Percentiles rank a stretch among this genome's conserved stretches.
phyloP scores from a whole-genome alignment of 2,888 invertebrate species.

The Flexamia atlantica region DNA sequence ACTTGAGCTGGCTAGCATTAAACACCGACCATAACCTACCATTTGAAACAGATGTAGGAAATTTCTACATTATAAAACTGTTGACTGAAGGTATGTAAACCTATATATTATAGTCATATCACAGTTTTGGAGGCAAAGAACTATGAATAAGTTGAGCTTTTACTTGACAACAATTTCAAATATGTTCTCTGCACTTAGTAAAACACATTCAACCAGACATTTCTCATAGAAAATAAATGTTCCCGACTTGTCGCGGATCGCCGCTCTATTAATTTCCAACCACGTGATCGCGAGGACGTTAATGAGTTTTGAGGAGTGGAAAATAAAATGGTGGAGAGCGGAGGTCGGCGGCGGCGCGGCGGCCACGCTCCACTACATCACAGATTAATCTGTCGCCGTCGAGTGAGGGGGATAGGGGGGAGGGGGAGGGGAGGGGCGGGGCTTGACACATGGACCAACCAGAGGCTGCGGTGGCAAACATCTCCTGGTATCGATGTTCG shows the following conservation, averaged over 20 bases:
- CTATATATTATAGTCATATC: too few species aligned
- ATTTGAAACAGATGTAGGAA: too few species aligned
- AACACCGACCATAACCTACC: too few species aligned
- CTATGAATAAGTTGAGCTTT: too few species aligned
- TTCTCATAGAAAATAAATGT: neutral
- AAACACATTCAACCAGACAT: too few species aligned
- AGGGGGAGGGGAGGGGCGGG: neutral
- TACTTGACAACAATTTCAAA: too few species aligned
- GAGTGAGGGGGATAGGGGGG: neutral
- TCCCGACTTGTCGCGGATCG: neutral
- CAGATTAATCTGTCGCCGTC: neutral
- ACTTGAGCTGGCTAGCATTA: too few species aligned
- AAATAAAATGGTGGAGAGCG: constrained; percentile 1
- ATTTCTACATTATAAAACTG: too few species aligned
- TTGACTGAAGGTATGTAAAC: too few species aligned
- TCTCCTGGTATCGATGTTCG: neutral
- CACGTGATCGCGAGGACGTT: neutral
- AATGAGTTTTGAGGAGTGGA: constrained; percentile 1
- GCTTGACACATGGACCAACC: constrained; percentile 21
- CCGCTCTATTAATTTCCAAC: neutral
- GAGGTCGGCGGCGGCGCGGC: neutral
- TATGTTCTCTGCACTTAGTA: too few species aligned
- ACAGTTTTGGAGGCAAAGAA: too few species aligned
- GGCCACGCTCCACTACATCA: neutral
- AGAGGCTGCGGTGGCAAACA: neutral